A percentile compares a stretch with the other conserved stretches of the same genome.
Evolutionary conservation across 2,888 invertebrate genomes (phyloP).

Genomic region (Melipona bicolor): DNA sequence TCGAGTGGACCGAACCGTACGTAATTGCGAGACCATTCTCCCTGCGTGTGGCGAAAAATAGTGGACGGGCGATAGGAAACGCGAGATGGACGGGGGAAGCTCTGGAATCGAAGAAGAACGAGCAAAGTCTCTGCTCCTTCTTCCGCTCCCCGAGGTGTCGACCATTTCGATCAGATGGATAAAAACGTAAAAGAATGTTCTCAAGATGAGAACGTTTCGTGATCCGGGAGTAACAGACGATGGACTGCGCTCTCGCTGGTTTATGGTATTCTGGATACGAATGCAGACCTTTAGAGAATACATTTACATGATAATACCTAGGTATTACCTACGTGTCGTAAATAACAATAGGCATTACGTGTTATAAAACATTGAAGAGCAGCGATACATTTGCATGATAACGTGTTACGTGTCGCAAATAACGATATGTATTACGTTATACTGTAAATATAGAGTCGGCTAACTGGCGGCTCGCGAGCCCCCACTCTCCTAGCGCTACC

Average conservation of each 20-base stretch:
- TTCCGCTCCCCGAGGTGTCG: background rate
- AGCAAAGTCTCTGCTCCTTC: background rate
- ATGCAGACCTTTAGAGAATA: too few species aligned
- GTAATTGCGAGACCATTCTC: slow-evolving; percentile 32
- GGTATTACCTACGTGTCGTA: background rate
- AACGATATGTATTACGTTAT: background rate
- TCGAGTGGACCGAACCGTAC: slow-evolving; percentile 24
- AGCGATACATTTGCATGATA: background rate
- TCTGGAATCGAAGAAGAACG: background rate
- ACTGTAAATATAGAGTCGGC: too few species aligned
- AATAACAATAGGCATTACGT: background rate
- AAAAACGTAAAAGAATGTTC: background rate
- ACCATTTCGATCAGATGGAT: background rate
- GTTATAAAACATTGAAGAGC: background rate
- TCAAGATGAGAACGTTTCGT: background rate
- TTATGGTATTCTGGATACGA: background rate
- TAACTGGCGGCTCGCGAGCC: too few species aligned
- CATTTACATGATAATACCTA: background rate
- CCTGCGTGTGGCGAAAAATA: slow-evolving; percentile 19
- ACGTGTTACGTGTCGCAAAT: background rate
- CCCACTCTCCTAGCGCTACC: too few species aligned
- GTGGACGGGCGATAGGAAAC: slow-evolving; percentile 12
- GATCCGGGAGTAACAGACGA: background rate
- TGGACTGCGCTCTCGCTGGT: background rate
- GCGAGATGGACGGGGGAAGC: background rate